Base-by-base conservation (phyloP, 2,797 vertebrate species). In the Decapterus maruadsi region DNA sequence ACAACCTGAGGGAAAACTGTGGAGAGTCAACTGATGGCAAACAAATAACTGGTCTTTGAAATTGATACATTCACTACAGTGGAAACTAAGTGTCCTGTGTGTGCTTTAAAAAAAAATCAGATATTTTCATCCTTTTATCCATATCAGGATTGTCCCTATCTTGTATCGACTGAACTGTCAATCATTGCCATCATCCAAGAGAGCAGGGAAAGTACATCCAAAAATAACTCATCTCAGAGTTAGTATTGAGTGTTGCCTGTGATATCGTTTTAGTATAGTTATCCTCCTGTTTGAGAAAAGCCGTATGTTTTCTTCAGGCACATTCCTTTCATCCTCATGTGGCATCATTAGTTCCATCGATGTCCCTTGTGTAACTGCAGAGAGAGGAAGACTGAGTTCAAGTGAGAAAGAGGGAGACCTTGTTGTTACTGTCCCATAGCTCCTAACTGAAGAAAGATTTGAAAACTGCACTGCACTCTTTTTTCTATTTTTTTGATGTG, bases 321-420 rank as follows among this genome's bases (percentile, higher is more conserved):
- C 46, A 75, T 87, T 90, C 22, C 55, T 89, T 86, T 91, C 71
- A 90, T 91, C 78, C 89, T 91, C 92, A 82, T 84, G 85, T 93
- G 93, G 88, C 88, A 81, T 94, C 90, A 93, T 94, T 94, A 94
- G 76, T 85, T 83, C 55, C 38, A 58, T 42, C 78, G 51, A 77
- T 69, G 75, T 91, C 89, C 84, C 90, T 40, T 19, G 87, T 84
- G 91, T 74, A 56, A 46, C 81, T 22, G 53, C 67, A 58, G 20
- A 68, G 51, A 81, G 62, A 74, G 72, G 68, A 72, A 76, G 34
- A 75, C 72, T 51, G 72, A 81, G 77, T 73, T 91, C 71, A 81
- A 68, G 55, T 56, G 57, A 66, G 74, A 75, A 72, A 48, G 63
- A 75, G 63, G 57, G 46, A 63, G 78, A 82, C 77, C 81, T 85